Conservation (phyloP, 2,888 invertebrate genomes). For the Hyles lineata region DNA sequence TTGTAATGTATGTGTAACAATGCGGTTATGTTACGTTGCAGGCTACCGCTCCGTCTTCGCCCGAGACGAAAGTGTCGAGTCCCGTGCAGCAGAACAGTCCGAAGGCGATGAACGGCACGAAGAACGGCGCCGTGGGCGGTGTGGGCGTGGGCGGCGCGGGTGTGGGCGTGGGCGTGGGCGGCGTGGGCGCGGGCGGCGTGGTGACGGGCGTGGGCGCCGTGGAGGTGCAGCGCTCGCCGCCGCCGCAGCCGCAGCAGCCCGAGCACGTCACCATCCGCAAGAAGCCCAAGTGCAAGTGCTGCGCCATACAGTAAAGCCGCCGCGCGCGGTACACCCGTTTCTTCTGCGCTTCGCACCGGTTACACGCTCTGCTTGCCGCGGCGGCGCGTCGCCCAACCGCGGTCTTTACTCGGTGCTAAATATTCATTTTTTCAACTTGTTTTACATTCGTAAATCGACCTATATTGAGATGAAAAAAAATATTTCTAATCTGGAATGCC, state of each 20-base stretch:
- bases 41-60: constrained; percentile 72
- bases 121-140: constrained; percentile 75
- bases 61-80: constrained; percentile 67
- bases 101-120: constrained; percentile 77
- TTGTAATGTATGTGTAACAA: background rate
- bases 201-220: constrained; percentile 83
- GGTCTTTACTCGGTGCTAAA: constrained; percentile 77
- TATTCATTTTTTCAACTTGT: constrained; percentile 55
- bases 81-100: constrained; percentile 68
- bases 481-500: constrained; percentile 39
- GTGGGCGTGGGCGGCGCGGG: constrained; percentile 85
- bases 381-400: constrained; percentile 41
- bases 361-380: constrained; percentile 62
- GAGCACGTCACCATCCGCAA: constrained; percentile 97
- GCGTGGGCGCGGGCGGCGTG: constrained; percentile 80
- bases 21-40: constrained; percentile 42
- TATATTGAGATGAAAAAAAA: constrained; percentile 31
- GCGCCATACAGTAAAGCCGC: constrained; percentile 92
- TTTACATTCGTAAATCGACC: constrained; percentile 44
- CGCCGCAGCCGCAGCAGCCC: constrained; percentile 92
- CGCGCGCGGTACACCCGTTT: background rate
- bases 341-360: constrained; percentile 54
- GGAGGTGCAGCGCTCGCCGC: constrained; percentile 90
- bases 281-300: constrained; percentile 98
- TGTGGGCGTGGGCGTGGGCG: constrained; percentile 86